Evolutionary conservation across 2,888 invertebrate genomes (phyloP).

Genomic region (Platycheirus albimanus): DNA sequence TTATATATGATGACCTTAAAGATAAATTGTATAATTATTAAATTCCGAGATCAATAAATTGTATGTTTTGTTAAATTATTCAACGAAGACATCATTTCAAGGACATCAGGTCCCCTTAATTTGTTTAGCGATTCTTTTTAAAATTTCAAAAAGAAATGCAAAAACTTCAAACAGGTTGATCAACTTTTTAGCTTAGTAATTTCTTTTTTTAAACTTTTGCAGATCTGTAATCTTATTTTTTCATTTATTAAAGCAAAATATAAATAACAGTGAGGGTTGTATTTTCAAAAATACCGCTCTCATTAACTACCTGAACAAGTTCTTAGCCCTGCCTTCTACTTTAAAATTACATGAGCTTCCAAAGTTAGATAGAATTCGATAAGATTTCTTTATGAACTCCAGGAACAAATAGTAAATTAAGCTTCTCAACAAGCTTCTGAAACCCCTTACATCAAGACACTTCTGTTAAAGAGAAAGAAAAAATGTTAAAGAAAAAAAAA

Average conservation of each 20-base stretch:
- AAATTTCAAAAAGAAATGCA: too few species aligned
- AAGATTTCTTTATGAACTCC: conserved; percentile 45
- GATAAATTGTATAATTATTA: too few species aligned
- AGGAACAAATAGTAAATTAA: conserved; percentile 60
- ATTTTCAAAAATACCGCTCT: neutral
- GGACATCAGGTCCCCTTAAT: too few species aligned
- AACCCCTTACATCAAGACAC: conserved; percentile 28
- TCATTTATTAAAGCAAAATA: neutral
- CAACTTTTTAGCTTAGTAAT: too few species aligned
- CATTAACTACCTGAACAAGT: conserved; percentile 22
- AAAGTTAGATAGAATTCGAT: conserved; percentile 15
- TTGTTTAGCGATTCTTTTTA: too few species aligned
- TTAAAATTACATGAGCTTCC: conserved; percentile 34
- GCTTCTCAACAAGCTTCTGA: conserved; percentile 40
- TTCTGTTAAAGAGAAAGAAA: conserved; percentile 27
- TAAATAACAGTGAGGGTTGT: neutral
- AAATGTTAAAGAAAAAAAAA: conserved; percentile 19
- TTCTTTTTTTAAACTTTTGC: too few species aligned
- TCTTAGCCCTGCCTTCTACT: conserved; percentile 21
- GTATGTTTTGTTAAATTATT: too few species aligned
- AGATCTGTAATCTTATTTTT: too few species aligned
- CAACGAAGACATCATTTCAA: too few species aligned
- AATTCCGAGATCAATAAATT: too few species aligned
- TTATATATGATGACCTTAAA: too few species aligned
- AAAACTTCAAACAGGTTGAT: too few species aligned